phyloP scores from a whole-genome alignment of 2,797 vertebrate genomes.

The Ataeniobius toweri region DNA sequence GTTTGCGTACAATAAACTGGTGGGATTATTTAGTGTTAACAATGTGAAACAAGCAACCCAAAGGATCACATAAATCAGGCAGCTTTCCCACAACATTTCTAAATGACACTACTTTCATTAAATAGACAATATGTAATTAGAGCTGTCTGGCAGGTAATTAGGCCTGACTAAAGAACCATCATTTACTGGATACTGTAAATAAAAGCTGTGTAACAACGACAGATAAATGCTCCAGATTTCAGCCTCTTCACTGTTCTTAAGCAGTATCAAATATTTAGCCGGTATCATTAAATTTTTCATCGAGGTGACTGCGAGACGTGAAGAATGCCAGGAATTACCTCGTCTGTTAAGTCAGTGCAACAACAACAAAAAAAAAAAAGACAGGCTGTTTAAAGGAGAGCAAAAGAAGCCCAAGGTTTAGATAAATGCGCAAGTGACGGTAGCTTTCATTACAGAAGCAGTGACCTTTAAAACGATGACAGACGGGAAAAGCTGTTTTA shows the following conservation, averaged over 20 bases:
- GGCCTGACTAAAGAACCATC: constrained; percentile 37
- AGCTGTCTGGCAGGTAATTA: constrained; percentile 43
- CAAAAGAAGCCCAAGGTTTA: neutral
- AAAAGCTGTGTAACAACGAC: constrained; percentile 38
- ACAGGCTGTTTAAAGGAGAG: neutral
- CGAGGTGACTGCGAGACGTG: constrained; percentile 62
- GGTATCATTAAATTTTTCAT: constrained; percentile 74
- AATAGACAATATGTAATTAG: constrained; percentile 49
- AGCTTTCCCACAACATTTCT: neutral
- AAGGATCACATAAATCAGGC: neutral
- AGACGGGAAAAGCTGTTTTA: neutral
- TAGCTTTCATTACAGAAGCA: neutral
- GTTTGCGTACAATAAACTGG: neutral
- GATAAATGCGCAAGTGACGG: neutral
- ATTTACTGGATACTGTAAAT: constrained; percentile 45
- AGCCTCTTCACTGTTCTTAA: constrained; percentile 52
- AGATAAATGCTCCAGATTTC: constrained; percentile 45
- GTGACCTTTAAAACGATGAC: neutral
- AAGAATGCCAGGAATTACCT: constrained; percentile 51
- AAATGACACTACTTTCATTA: constrained; percentile 28
- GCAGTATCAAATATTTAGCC: constrained; percentile 71
- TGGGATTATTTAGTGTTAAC: neutral
- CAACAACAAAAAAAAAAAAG: neutral
- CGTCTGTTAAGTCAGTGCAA: constrained; percentile 4
- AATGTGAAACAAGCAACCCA: neutral